These are phyloP conservation scores for Telmatochromis sp. DNA, from an alignment of 2,113 vertebrate species.

Conservation along the genomic window DNA sequence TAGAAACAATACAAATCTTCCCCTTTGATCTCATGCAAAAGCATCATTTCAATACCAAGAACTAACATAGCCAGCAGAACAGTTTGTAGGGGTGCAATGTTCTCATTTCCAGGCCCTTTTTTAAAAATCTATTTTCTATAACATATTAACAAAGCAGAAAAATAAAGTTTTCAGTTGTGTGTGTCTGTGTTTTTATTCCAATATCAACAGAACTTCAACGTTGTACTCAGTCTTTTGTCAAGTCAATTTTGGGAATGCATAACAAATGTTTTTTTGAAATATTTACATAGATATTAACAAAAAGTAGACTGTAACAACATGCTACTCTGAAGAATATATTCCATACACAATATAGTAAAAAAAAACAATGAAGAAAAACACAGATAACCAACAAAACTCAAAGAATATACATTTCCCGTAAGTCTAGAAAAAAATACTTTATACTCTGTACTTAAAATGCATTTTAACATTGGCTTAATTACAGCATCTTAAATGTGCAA, in stretches of 20 bases:
- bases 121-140: not conserved
- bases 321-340: not conserved
- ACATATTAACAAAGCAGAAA: not conserved
- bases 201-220: slow-evolving; percentile 1
- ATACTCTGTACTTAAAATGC: not conserved
- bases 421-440: not conserved
- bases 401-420: not conserved
- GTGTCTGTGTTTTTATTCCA: not conserved
- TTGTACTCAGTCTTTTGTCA: not conserved
- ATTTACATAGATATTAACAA: slow-evolving; percentile 33
- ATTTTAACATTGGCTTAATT: not conserved
- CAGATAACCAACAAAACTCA: not conserved
- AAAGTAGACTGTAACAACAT: not conserved
- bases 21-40: not conserved
- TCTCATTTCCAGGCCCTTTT: not conserved
- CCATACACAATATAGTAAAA: not conserved
- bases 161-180: not conserved
- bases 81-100: not conserved
- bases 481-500: slow-evolving; percentile 27
- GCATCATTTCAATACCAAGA: not conserved
- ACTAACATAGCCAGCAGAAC: accelerated
- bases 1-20: not conserved
- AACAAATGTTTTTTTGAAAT: not conserved
- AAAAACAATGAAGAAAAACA: not conserved
- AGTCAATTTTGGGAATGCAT: slow-evolving; percentile 27